Evolutionary conservation across 2,113 vertebrate species (phyloP), one percentile per base, ranked within the genome.

Genomic region (Rhegmatorhina hoffmannsi): DNA sequence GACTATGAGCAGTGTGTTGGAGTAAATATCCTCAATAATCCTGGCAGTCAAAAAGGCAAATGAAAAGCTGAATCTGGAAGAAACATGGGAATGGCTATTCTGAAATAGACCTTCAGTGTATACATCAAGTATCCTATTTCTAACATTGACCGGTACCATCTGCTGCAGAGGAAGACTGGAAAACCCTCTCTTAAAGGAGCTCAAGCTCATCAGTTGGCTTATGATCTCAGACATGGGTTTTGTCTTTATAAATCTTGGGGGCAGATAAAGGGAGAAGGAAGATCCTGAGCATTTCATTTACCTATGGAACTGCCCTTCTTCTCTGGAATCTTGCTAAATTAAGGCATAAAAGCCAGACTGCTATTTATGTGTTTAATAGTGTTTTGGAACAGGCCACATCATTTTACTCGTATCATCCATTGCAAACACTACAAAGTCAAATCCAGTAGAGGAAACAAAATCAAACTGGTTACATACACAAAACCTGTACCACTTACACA

Each of bases 61-160:
- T 68, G 52, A 68, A 78, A 91, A 89, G 44, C 2, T 7, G 78
- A 80, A 88, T 92, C 92, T 95, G 93, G 93, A 72, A 90, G 64
- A 93, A 96, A 93, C 55, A 84, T 93, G 92, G 76, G 31, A 92
- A 75, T 3, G 6, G 31, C 43, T 75, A 64, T 86, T 93, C 79
- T 82, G 88, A 88, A 90, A 43, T 8, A 75, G 60, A 81, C 13
- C 56, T 93, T 64, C 60, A 86, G 90, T 36, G 91, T 80, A 81
- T 95, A 56, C 77, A 88, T 94, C 79, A 94, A 64, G 40, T 28
- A 82, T 58, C 53, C 40, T 70, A 31, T 67, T 89, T 94, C 75
- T 67, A 63, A 63, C 62, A 53, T 9, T 84, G 86, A 70, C 88
- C 60, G 7, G 40, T 84, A 89, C 85, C 68, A 60, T 92, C 68